Evolutionary conservation across 2,113 vertebrate genomes (phyloP).

Genomic region (Sinosuthora webbiana): DNA sequence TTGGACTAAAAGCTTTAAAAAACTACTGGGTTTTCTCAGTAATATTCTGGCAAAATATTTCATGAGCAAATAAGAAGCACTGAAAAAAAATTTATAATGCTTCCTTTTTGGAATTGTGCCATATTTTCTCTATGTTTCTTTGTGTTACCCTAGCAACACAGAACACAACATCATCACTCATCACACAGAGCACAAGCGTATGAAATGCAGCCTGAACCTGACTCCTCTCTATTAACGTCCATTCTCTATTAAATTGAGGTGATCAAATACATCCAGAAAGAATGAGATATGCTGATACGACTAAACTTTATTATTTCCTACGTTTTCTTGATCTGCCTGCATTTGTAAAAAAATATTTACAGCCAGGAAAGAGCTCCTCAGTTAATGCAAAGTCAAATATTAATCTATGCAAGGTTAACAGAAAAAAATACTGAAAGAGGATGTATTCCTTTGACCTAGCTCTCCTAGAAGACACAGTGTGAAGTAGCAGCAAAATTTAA

Average conservation of each 20-base stretch:
- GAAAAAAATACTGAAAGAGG: not conserved
- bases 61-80: not conserved
- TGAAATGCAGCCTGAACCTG: not conserved
- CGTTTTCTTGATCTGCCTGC: not conserved
- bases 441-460: not conserved
- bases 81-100: not conserved
- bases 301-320: not conserved
- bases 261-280: not conserved
- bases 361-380: not conserved
- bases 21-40: constrained; percentile 3
- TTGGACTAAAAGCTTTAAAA: not conserved
- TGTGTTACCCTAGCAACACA: constrained; percentile 18
- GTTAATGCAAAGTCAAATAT: not conserved
- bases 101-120: constrained; percentile 16
- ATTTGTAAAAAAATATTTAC: not conserved
- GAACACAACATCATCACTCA: not conserved
- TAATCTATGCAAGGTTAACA: not conserved
- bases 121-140: not conserved
- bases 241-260: not conserved
- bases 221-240: not conserved
- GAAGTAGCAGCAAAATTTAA: not conserved
- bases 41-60: constrained; percentile 32
- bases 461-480: not conserved
- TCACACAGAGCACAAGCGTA: not conserved
- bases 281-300: not conserved